phyloP scores from a whole-genome alignment of 2,888 invertebrate genomes.

The Patella caerulea region DNA sequence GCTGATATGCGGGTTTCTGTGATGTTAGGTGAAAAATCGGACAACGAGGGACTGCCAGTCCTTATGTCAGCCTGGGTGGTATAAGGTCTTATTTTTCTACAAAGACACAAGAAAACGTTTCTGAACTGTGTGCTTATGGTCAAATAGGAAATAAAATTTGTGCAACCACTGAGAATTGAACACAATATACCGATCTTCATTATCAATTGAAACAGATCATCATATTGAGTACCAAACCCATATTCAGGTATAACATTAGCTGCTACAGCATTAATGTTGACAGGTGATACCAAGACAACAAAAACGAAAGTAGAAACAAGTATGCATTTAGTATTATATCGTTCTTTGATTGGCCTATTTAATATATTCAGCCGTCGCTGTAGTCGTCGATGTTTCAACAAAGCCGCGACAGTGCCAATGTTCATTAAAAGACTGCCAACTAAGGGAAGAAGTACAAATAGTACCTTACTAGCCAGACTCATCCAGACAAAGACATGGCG shows the following conservation, averaged over 20 bases:
- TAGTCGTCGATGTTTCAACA: background rate
- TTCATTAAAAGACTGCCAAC: background rate
- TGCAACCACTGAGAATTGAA: background rate
- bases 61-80: no score
- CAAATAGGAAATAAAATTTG: constrained; percentile 9
- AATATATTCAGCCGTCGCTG: background rate
- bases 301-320: constrained; percentile 14
- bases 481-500: background rate
- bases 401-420: background rate
- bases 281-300: background rate
- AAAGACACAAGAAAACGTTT: background rate
- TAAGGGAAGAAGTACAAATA: constrained; percentile 9
- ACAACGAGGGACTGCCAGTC: no score
- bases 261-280: constrained; percentile 1
- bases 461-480: background rate
- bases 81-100: no score
- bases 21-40: no score
- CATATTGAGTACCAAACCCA: background rate
- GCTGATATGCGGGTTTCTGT: no score
- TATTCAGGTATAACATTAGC: constrained; percentile 2
- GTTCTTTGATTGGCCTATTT: background rate
- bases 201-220: constrained; percentile 6
- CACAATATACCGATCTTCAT: background rate
- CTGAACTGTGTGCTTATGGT: background rate
- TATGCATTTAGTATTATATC: constrained; percentile 2